These are phyloP conservation scores for Morus bassanus DNA, from an alignment of 2,797 vertebrate genomes.

Conservation along the genomic window DNA sequence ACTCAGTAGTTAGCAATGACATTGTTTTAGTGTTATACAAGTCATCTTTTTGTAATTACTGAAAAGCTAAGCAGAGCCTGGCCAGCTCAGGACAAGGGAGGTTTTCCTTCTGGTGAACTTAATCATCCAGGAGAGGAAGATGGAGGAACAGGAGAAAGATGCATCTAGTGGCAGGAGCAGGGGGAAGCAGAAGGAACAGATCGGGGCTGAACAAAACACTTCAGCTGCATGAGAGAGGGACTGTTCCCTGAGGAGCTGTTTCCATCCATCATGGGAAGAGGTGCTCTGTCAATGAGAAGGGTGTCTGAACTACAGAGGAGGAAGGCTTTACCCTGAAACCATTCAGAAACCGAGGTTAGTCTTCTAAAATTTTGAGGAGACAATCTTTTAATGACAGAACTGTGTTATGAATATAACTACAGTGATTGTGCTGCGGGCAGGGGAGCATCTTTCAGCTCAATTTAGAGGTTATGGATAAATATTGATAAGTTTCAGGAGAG, in stretches of 20 bases:
- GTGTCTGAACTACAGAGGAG: neutral
- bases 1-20: neutral
- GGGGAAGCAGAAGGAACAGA: neutral
- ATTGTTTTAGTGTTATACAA: accelerated
- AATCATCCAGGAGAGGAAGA: neutral
- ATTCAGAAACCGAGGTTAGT: too few species aligned
- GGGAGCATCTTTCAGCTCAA: neutral
- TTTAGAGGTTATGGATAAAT: neutral
- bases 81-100: neutral
- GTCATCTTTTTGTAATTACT: neutral
- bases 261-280: neutral
- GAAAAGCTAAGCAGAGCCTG: neutral
- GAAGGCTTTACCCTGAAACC: neutral
- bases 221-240: too few species aligned
- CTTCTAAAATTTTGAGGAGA: neutral
- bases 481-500: neutral
- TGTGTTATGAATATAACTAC: neutral
- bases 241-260: neutral
- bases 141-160: neutral
- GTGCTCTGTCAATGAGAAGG: neutral
- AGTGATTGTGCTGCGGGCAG: neutral
- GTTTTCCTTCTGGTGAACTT: neutral
- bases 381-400: neutral
- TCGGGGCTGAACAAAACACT: neutral
- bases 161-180: neutral